A percentile compares a stretch with the other conserved stretches of the same genome.
phyloP scores from a whole-genome alignment of 2,888 invertebrate genomes.

The Belgica antarctica region DNA sequence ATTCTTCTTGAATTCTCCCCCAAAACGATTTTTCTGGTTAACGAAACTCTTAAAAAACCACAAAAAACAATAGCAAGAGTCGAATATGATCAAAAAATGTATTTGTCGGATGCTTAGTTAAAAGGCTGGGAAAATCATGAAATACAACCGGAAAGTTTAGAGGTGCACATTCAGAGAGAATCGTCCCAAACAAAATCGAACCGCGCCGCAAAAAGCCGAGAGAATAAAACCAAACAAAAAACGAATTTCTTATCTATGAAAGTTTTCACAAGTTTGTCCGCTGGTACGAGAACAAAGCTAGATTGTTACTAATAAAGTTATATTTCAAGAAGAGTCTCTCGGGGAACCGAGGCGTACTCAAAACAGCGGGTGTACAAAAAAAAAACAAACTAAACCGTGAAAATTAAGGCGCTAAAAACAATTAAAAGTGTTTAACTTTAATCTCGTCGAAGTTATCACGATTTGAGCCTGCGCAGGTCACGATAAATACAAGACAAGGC shows the following conservation, averaged over 20 bases:
- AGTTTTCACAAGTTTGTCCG: background rate
- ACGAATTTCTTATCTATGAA: background rate
- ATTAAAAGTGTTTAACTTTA: conserved; percentile 44
- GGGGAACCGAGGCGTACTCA: conserved; percentile 5
- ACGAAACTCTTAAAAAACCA: no score
- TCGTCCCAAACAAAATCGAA: no score
- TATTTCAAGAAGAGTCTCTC: conserved; percentile 18
- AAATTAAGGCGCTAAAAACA: conserved; percentile 43
- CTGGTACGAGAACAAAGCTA: background rate
- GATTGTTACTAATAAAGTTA: conserved; percentile 23
- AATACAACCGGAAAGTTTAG: background rate
- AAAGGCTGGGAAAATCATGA: conserved; percentile 1
- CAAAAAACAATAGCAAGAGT: no score
- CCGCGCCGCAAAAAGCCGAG: no score
- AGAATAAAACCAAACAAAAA: background rate
- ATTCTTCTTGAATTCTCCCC: no score
- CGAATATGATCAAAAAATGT: background rate
- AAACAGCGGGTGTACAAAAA: conserved; percentile 31
- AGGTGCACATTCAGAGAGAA: no score
- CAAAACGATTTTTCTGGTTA: background rate
- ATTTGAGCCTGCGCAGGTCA: conserved; percentile 38
- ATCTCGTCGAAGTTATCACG: conserved; percentile 38
- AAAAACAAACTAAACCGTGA: conserved; percentile 29
- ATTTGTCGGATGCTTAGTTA: background rate
- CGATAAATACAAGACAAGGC: conserved; percentile 35